Evolutionary conservation across 2,113 vertebrate species (phyloP), one percentile per base, ranked within the genome.

Genomic region (Phoenicopterus ruber): DNA sequence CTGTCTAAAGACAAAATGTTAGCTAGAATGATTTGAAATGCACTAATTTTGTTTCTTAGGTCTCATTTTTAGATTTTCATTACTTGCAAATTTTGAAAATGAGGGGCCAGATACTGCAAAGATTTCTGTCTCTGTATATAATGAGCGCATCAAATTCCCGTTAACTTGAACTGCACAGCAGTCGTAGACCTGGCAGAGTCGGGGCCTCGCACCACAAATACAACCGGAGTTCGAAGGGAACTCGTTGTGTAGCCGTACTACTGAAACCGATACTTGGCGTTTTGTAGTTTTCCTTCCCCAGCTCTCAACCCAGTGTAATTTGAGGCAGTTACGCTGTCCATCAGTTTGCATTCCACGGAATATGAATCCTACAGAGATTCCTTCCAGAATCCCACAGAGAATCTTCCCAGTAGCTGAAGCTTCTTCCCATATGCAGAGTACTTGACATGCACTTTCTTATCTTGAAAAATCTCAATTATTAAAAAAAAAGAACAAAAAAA

Each of bases 41-140:
- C 97, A 97, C 94, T 97, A 94, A 96, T 94, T 91, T 97, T 96
- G 73, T 94, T 95, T 86, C 83, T 92, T 96, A 96, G 84, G 63
- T 86, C 95, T 88, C 80, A 76, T 85, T 97, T 96, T 96, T 94
- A 83, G 93, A 54, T 95, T 94, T 81, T 81, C 89, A 50, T 82
- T 95, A 34, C 94, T 90, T 96, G 90, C 67, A 81, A 83, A 88
- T 96, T 96, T 96, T 93, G 93, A 92, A 93, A 79, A 91, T 17
- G 26, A 69, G 82, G 55, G 72, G 78, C 85, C 89, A 88, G 52
- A 67, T 54, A 86, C 93, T 91, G 74, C 91, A 83, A 74, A 58
- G 86, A 58, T 50, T 90, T 59, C 29, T 79, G 18, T 83, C 66
- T 89, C 55, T 78, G 36, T 61, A 17, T 49, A 9, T 34, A 81